These are phyloP conservation scores for Grapholita molesta DNA, from an alignment of 1,140 invertebrate genomes.

Conservation along the genomic window DNA sequence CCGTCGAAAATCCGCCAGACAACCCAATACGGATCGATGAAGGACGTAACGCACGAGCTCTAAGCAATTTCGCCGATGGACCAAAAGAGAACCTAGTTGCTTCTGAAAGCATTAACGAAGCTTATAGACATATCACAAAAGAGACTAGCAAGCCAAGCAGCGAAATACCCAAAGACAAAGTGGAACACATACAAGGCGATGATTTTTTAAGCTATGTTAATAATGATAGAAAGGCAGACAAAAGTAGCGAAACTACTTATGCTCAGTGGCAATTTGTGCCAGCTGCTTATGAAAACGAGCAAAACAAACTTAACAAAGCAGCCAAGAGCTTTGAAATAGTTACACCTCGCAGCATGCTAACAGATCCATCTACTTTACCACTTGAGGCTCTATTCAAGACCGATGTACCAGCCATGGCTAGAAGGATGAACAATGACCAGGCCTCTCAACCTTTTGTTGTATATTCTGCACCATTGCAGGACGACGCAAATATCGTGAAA, in stretches of 20 bases:
- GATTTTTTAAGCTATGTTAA: slow-evolving; percentile 65
- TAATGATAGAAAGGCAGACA: slow-evolving; percentile 56
- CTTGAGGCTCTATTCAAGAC: slow-evolving; percentile 81
- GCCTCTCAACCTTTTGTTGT: slow-evolving; percentile 71
- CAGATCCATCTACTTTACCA: slow-evolving; percentile 81
- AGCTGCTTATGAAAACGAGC: slow-evolving; percentile 70
- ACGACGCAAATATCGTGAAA: slow-evolving; percentile 57
- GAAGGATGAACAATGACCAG: slow-evolving; percentile 40
- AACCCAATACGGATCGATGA: slow-evolving; percentile 75
- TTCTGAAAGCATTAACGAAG: slow-evolving; percentile 75
- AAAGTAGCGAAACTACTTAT: slow-evolving; percentile 36
- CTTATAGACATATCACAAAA: slow-evolving; percentile 68
- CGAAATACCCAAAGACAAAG: slow-evolving; percentile 26
- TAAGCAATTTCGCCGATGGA: slow-evolving; percentile 61
- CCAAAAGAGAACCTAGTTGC: slow-evolving; percentile 72
- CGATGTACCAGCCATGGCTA: slow-evolving; percentile 50
- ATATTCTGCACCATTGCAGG: slow-evolving; percentile 59
- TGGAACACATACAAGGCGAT: slow-evolving; percentile 51
- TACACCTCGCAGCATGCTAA: slow-evolving; percentile 51
- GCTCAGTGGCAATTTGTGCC: slow-evolving; percentile 69
- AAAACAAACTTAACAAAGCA: slow-evolving; percentile 38
- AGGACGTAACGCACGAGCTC: slow-evolving; percentile 70
- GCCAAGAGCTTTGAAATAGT: slow-evolving; percentile 56
- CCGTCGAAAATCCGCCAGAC: slow-evolving; percentile 71
- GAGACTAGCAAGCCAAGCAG: slow-evolving; percentile 27